Conservation (phyloP, 2,797 vertebrate species). For the Pangasius djambal region DNA sequence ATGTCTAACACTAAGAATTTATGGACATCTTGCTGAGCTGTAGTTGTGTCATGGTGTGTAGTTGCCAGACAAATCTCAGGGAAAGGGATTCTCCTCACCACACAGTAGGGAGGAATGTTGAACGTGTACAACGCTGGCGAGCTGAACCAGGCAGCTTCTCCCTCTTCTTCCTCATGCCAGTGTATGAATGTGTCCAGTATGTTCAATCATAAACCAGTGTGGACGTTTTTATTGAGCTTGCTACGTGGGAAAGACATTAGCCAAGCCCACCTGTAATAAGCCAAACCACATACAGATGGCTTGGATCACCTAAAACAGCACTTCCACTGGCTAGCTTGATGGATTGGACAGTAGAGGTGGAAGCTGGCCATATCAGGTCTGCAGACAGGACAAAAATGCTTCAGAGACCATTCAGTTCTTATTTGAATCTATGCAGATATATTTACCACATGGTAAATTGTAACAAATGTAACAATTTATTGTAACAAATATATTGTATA, state of each 20-base stretch:
- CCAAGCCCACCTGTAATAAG: conserved; percentile 63
- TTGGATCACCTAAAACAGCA: conserved; percentile 53
- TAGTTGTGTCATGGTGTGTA: conserved; percentile 4
- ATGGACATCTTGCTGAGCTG: conserved; percentile 21
- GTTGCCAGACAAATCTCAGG: conserved; percentile 2
- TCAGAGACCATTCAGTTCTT: background rate
- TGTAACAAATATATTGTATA: background rate
- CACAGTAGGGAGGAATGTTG: conserved; percentile 37
- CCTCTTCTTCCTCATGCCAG: conserved; percentile 42
- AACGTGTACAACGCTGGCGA: conserved; percentile 32
- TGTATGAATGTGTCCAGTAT: conserved; percentile 54
- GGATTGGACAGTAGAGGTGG: conserved; percentile 53
- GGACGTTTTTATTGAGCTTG: conserved; percentile 61
- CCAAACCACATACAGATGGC: conserved; percentile 64
- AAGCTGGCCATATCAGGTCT: conserved; percentile 38
- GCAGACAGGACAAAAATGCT: conserved; percentile 1
- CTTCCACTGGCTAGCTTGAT: conserved; percentile 50
- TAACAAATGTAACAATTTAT: background rate
- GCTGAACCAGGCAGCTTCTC: conserved; percentile 39
- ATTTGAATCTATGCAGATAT: background rate
- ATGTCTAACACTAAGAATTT: conserved; percentile 2
- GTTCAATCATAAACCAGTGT: conserved; percentile 58
- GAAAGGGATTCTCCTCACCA: conserved; percentile 32
- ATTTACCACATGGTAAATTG: background rate
- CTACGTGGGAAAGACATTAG: conserved; percentile 63